These are phyloP conservation scores for Brachionus asplanchnoidis DNA, from an alignment of 1,140 invertebrate species.

Conservation along the genomic window DNA sequence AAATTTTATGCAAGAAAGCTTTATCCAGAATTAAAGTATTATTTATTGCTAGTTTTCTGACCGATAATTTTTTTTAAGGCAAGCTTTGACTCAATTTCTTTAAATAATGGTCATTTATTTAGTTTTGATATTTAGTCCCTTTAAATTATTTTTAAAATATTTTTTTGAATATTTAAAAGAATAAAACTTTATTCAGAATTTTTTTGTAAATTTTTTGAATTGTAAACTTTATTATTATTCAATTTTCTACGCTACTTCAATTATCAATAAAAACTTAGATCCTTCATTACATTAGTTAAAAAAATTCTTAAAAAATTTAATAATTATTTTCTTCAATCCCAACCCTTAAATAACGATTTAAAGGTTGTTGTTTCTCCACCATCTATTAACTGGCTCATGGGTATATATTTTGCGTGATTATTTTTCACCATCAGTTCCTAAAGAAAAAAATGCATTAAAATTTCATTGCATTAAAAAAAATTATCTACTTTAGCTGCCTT, in stretches of 20 bases:
- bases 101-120: too few species aligned
- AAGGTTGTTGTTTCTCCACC: conserved; percentile 50
- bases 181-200: too few species aligned
- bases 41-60: too few species aligned
- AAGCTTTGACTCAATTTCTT: too few species aligned
- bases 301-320: not conserved
- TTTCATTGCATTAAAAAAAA: not conserved
- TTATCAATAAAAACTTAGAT: not conserved
- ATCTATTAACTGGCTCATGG: conserved; percentile 58
- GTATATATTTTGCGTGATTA: conserved; percentile 73
- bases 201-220: too few species aligned
- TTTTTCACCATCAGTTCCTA: conserved; percentile 65
- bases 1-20: too few species aligned
- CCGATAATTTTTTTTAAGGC: too few species aligned
- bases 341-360: conserved; percentile 50
- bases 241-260: not conserved
- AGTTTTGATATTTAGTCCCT: too few species aligned
- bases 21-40: too few species aligned
- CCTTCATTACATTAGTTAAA: not conserved
- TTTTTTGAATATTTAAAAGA: too few species aligned
- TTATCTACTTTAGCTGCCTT: conserved; percentile 62
- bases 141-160: too few species aligned
- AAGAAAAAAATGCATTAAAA: not conserved
- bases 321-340: conserved; percentile 42
- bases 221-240: too few species aligned